These are phyloP conservation scores for Eupithecia subfuscata DNA, from an alignment of 2,888 invertebrate genomes.

Conservation along the genomic window DNA sequence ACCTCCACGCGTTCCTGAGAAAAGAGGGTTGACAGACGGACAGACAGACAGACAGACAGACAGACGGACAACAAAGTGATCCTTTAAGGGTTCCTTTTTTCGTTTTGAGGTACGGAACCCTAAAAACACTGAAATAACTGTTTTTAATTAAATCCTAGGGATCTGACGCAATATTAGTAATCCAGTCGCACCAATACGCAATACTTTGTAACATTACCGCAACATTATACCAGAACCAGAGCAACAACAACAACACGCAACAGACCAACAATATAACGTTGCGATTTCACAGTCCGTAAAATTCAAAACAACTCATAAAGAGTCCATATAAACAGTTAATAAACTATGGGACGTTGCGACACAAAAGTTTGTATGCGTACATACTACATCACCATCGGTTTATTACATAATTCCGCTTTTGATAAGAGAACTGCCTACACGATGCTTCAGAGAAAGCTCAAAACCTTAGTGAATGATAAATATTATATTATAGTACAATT, in stretches of 20 bases:
- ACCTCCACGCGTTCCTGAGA: no score
- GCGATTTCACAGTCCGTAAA: slow-evolving; percentile 28
- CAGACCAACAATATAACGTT: slow-evolving; percentile 3
- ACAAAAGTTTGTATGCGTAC: slow-evolving; percentile 19
- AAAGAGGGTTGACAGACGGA: no score
- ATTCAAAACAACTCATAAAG: slow-evolving; percentile 35
- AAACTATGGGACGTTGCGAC: slow-evolving; percentile 16
- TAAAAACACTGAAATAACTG: no score
- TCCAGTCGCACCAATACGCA: background rate
- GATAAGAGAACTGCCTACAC: no score
- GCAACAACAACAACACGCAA: background rate
- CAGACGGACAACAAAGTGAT: no score
- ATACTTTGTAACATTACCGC: background rate
- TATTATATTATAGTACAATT: no score
- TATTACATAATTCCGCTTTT: no score
- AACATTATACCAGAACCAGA: background rate
- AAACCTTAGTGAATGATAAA: no score
- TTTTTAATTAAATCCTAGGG: background rate
- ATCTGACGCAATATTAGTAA: background rate
- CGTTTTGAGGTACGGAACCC: no score
- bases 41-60: no score
- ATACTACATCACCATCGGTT: background rate
- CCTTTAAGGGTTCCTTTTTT: no score
- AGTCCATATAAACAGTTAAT: slow-evolving; percentile 35
- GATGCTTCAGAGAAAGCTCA: no score